phyloP scores from a whole-genome alignment of 2,113 vertebrate species.

The Excalfactoria chinensis region DNA sequence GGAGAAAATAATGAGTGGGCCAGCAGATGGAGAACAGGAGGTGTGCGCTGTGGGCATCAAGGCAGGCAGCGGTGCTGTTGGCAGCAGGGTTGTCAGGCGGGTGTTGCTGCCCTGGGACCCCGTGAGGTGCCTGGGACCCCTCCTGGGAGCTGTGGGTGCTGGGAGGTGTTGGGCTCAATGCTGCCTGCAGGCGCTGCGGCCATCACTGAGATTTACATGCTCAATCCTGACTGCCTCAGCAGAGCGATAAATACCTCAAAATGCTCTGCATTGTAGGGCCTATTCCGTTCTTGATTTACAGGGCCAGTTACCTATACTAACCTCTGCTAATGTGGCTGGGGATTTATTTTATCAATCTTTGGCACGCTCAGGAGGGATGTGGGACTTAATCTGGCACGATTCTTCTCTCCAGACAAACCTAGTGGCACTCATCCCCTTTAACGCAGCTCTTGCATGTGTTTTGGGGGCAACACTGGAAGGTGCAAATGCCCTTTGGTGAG shows the following conservation, averaged over 20 bases:
- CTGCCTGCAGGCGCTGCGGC: background rate
- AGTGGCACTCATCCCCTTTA: background rate
- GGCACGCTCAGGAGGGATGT: background rate
- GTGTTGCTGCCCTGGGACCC: too few relatives aligned
- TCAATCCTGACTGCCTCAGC: background rate
- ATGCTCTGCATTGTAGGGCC: background rate
- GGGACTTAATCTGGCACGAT: background rate
- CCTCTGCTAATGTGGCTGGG: background rate
- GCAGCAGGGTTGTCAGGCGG: fast-evolving
- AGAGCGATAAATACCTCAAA: constrained; percentile 51
- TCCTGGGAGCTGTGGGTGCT: background rate
- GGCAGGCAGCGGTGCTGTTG: fast-evolving
- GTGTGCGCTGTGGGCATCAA: background rate
- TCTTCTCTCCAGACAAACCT: background rate
- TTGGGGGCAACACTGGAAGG: background rate
- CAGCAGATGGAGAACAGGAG: background rate
- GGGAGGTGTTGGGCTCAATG: background rate
- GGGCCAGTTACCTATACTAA: constrained; percentile 44
- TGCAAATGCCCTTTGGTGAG: background rate
- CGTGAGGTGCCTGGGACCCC: too few relatives aligned
- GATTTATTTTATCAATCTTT: constrained; percentile 49
- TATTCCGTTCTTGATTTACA: constrained; percentile 51
- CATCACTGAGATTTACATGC: constrained; percentile 39
- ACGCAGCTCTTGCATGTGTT: fast-evolving
- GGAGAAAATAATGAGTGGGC: background rate